Conservation (phyloP, 2,888 invertebrate genomes). For the Apeira syringaria region DNA sequence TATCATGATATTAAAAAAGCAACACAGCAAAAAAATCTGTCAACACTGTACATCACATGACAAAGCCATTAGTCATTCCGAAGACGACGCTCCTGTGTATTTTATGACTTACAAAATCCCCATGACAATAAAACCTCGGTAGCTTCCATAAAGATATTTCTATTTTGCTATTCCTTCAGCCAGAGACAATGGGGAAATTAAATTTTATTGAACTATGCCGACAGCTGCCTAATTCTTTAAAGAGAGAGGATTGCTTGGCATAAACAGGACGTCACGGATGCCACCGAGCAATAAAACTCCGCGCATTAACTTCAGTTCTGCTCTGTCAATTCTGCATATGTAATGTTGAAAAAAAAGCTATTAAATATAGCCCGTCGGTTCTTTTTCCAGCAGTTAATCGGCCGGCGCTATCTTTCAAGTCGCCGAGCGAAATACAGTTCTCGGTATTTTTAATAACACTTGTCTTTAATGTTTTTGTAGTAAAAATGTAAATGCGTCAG, state of each 20-base stretch:
- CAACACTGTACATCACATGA: constrained; percentile 11
- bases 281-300: constrained; percentile 43
- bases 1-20: no score
- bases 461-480: constrained; percentile 27
- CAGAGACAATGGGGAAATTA: constrained; percentile 69
- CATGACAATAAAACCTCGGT: constrained; percentile 25
- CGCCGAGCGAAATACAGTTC: constrained; percentile 42
- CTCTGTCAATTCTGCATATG: constrained; percentile 66
- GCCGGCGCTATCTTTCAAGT: constrained; percentile 64
- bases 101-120: constrained; percentile 23
- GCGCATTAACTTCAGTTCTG: constrained; percentile 55
- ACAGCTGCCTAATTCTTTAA: constrained; percentile 57
- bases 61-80: constrained; percentile 15
- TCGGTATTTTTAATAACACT: constrained; percentile 35
- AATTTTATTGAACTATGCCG: constrained; percentile 68
- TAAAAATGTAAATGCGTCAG: constrained; percentile 23
- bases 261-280: constrained; percentile 68
- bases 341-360: constrained; percentile 63
- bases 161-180: constrained; percentile 34
- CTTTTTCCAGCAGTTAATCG: constrained; percentile 60
- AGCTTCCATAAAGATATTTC: constrained; percentile 27
- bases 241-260: constrained; percentile 48
- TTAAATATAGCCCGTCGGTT: constrained; percentile 53
- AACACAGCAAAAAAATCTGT: constrained; percentile 11
- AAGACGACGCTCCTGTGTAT: constrained; percentile 19